A percentile compares a stretch with the other conserved stretches of the same genome.
Evolutionary conservation across 1,140 invertebrate genomes (phyloP).

Genomic region (Saxidomus purpurata): DNA sequence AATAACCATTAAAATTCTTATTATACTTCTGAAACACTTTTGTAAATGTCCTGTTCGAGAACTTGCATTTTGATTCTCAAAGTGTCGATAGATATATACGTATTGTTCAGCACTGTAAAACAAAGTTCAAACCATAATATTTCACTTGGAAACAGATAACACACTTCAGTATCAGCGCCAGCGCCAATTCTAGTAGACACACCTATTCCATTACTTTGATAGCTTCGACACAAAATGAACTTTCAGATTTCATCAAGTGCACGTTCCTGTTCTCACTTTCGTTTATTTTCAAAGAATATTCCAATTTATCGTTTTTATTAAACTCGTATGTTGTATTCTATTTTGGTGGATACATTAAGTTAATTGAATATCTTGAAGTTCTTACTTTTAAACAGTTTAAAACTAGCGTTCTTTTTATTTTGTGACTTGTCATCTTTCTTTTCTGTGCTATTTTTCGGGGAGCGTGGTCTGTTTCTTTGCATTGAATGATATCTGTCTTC

Average conservation of each 20-base stretch:
- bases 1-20: no score
- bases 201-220: not conserved
- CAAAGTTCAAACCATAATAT: not conserved
- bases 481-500: slow-evolving; percentile 79
- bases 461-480: slow-evolving; percentile 78
- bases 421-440: slow-evolving; percentile 80
- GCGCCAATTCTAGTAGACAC: not conserved
- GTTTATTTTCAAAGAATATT: no score
- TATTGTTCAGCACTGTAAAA: no score
- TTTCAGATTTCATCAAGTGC: no score
- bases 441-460: slow-evolving; percentile 74
- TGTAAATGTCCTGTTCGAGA: no score
- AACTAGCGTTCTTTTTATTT: slow-evolving; percentile 81
- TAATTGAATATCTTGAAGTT: slow-evolving; percentile 85
- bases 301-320: not conserved
- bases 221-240: no score
- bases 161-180: not conserved
- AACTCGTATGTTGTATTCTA: no score
- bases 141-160: not conserved
- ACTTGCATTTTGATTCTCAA: no score
- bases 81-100: no score
- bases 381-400: slow-evolving; percentile 82
- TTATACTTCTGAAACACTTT: no score
- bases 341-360: no score
- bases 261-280: no score